These are phyloP conservation scores for Eurypyga helias DNA, from an alignment of 2,113 vertebrate genomes.

Conservation along the genomic window DNA sequence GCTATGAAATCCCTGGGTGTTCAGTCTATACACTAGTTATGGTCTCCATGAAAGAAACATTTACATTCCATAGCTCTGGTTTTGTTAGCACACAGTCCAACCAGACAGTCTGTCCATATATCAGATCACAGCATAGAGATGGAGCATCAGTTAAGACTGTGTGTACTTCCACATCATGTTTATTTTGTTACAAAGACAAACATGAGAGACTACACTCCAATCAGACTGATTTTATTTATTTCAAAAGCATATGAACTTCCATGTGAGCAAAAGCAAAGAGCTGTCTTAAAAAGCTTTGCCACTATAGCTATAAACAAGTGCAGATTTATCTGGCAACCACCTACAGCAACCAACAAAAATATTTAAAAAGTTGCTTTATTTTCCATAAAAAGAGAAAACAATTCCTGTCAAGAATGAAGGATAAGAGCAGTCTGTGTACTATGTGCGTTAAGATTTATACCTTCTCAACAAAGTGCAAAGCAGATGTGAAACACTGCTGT, in stretches of 20 bases:
- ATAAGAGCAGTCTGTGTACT: neutral
- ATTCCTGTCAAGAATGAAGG: neutral
- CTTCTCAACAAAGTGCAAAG: neutral
- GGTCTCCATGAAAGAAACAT: neutral
- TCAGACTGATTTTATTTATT: neutral
- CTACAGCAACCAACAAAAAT: neutral
- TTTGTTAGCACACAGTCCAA: neutral
- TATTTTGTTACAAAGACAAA: neutral
- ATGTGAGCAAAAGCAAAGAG: neutral
- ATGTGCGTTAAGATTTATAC: neutral
- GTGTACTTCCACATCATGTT: rapidly evolving
- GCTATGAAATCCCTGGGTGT: neutral
- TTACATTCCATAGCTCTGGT: neutral
- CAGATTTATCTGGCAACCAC: neutral
- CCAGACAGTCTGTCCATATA: neutral
- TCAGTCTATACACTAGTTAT: neutral
- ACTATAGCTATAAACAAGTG: neutral
- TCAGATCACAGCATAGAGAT: neutral
- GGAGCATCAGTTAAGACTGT: neutral
- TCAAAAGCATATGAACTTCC: neutral
- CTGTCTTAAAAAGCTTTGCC: neutral
- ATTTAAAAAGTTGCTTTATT: neutral
- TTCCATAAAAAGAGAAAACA: neutral
- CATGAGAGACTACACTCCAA: neutral
- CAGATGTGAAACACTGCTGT: neutral